Percentiles rank a stretch among this genome's conserved stretches.
phyloP scores from a whole-genome alignment of 2,797 vertebrate species.

The Aselliscus stoliczkanus region DNA sequence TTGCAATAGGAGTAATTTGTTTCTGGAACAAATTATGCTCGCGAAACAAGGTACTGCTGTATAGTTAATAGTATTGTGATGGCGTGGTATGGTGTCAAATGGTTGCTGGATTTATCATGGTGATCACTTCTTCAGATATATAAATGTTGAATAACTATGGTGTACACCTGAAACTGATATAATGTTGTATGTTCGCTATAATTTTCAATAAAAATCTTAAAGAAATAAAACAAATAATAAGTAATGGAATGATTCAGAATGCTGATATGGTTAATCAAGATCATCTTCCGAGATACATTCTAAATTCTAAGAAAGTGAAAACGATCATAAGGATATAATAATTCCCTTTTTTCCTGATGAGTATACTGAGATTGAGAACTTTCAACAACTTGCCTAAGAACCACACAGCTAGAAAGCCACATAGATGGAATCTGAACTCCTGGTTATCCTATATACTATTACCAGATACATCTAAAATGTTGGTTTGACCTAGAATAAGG shows the following conservation, averaged over 20 bases:
- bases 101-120: no score
- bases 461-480: background rate
- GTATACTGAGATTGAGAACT: background rate
- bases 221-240: background rate
- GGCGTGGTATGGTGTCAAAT: no score
- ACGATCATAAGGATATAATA: background rate
- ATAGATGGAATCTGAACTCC: background rate
- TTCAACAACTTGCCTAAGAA: background rate
- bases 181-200: no score
- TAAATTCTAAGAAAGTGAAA: conserved; percentile 13
- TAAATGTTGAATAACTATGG: no score
- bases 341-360: background rate
- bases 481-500: background rate
- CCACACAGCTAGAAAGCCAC: background rate
- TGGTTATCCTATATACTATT: background rate
- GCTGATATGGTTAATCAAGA: background rate
- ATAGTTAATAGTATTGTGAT: no score
- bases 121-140: no score
- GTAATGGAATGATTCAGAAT: background rate
- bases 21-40: no score
- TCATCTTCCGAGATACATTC: background rate
- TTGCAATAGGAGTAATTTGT: no score
- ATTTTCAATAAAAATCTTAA: no score
- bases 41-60: no score
- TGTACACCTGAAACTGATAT: no score